These are phyloP conservation scores for Electrona antarctica DNA, from an alignment of 2,113 vertebrate genomes.

Conservation along the genomic window DNA sequence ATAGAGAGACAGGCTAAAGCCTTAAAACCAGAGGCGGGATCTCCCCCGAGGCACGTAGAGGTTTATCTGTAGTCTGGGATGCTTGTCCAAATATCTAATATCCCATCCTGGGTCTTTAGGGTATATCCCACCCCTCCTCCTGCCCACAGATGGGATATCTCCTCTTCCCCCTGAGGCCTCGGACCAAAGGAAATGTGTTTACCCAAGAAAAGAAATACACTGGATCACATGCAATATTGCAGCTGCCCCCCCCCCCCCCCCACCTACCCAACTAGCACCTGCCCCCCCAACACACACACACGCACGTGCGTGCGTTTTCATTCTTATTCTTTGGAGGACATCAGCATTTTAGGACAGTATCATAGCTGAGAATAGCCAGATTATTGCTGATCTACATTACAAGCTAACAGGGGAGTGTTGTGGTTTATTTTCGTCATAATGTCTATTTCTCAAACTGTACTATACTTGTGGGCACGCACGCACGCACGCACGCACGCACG, in stretches of 20 bases:
- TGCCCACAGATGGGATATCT: constrained; percentile 35
- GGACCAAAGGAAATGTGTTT: constrained; percentile 51
- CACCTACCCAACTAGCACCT: not conserved
- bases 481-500: no score
- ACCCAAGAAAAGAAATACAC: constrained; percentile 37
- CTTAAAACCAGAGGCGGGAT: constrained; percentile 59
- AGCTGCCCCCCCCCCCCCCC: constrained; percentile 10
- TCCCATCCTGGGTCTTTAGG: constrained; percentile 66
- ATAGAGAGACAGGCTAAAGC: constrained; percentile 48
- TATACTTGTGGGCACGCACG: no score
- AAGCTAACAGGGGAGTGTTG: no score
- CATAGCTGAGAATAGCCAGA: no score
- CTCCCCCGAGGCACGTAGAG: constrained; percentile 44
- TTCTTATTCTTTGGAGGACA: no score
- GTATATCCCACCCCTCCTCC: constrained; percentile 59
- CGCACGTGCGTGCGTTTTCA: no score
- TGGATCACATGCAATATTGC: constrained; percentile 48
- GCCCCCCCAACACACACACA: no score
- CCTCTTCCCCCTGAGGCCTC: constrained; percentile 32
- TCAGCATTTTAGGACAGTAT: no score
- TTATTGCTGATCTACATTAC: no score
- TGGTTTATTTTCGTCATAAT: no score
- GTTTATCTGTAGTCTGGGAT: constrained; percentile 48
- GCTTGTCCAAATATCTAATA: constrained; percentile 75
- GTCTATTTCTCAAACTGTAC: no score